phyloP scores from a whole-genome alignment of 92 coral and sea anemone species.

The Heliopora coerulea region DNA sequence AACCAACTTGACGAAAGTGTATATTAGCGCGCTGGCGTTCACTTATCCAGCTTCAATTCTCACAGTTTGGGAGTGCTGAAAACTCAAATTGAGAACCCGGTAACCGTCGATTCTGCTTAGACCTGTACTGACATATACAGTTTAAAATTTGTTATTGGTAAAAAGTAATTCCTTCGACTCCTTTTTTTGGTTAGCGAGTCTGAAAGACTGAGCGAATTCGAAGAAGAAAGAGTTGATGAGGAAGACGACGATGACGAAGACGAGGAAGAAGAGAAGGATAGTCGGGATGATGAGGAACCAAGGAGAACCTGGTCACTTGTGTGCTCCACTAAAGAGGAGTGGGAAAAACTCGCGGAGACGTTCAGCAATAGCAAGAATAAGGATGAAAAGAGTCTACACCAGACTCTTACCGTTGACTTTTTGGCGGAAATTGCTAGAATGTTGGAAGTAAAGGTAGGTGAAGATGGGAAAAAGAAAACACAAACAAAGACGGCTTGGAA shows the following conservation, averaged over 20 bases:
- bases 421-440: constrained; percentile 90
- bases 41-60: no score
- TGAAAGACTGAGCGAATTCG: constrained; percentile 60
- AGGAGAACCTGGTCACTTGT: constrained; percentile 65
- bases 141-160: no score
- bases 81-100: no score
- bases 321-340: constrained; percentile 78
- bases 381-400: constrained; percentile 86
- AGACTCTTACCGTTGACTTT: constrained; percentile 92
- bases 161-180: no score
- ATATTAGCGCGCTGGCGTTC: no score
- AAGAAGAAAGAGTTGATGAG: constrained; percentile 53
- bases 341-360: constrained; percentile 87
- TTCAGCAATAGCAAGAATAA: constrained; percentile 79
- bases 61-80: no score
- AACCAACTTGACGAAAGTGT: no score
- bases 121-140: no score
- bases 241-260: constrained; percentile 52
- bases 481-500: no score
- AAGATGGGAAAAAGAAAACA: no score
- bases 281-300: constrained; percentile 48
- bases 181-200: neutral
- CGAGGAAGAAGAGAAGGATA: constrained; percentile 50
- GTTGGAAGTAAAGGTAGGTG: constrained; percentile 86
- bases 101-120: no score